Evolutionary conservation across 2,888 invertebrate genomes (phyloP).

Genomic region (Ophraella communa): DNA sequence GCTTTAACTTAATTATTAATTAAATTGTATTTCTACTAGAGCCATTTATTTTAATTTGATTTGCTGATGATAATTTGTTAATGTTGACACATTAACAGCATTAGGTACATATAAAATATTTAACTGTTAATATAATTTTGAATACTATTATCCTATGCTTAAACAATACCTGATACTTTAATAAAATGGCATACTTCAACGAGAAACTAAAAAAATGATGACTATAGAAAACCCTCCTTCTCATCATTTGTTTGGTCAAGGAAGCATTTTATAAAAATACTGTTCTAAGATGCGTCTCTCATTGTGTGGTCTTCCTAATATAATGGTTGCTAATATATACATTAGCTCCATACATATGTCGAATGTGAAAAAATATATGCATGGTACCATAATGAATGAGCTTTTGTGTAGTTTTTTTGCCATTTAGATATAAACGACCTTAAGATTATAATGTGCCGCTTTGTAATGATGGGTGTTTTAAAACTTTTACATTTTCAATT

Average conservation of each 20-base stretch:
- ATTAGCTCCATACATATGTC: constrained; percentile 41
- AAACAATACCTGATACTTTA: too few relatives aligned
- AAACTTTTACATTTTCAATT: neutral
- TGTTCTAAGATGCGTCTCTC: constrained; percentile 22
- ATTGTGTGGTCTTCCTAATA: constrained; percentile 42
- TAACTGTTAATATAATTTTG: too few relatives aligned
- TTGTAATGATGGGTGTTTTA: constrained; percentile 12
- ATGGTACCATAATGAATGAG: constrained; percentile 39
- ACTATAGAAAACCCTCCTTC: neutral
- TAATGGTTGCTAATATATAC: constrained; percentile 40
- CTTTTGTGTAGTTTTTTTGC: constrained; percentile 39
- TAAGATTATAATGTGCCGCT: constrained; percentile 11
- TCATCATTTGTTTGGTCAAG: constrained; percentile 3
- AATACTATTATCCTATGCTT: too few relatives aligned
- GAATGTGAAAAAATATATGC: constrained; percentile 38
- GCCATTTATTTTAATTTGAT: too few relatives aligned
- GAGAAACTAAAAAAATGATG: too few relatives aligned
- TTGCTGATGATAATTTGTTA: too few relatives aligned
- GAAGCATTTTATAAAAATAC: constrained; percentile 40
- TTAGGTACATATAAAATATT: too few relatives aligned
- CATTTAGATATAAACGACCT: constrained; percentile 9
- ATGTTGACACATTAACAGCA: too few relatives aligned
- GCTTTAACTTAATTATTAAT: too few relatives aligned
- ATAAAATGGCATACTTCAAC: too few relatives aligned
- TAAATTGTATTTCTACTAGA: too few relatives aligned